Evolutionary conservation across 2,888 invertebrate species (phyloP).

Genomic region (Drosophila mimetica): DNA sequence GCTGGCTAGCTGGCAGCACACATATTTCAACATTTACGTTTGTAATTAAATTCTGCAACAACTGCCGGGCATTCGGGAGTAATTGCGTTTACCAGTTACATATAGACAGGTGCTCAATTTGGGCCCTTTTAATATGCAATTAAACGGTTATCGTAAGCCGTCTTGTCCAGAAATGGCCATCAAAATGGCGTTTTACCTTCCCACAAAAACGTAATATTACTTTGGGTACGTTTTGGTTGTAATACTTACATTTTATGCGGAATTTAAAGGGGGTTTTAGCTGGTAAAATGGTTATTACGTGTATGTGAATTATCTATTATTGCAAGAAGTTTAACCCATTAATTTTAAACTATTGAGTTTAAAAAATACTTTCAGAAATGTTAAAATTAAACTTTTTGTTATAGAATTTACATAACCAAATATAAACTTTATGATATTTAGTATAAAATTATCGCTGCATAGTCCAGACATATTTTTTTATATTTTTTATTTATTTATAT

Average conservation of each 20-base stretch:
- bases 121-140: conserved; percentile 53
- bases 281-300: neutral
- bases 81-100: conserved; percentile 31
- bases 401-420: too few species aligned
- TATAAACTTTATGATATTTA: too few species aligned
- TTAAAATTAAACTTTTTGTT: too few species aligned
- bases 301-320: too few species aligned
- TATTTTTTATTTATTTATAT: too few species aligned
- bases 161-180: conserved; percentile 21
- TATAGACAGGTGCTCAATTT: conserved; percentile 8
- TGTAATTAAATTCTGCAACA: conserved; percentile 62
- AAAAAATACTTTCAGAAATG: too few species aligned
- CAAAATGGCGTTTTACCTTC: neutral
- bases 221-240: neutral
- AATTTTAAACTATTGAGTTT: too few species aligned
- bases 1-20: conserved; percentile 20
- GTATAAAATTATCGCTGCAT: too few species aligned
- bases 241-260: neutral
- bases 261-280: neutral
- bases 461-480: too few species aligned
- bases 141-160: conserved; percentile 48
- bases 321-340: too few species aligned
- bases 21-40: conserved; percentile 59
- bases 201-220: neutral
- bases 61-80: conserved; percentile 32